Percentiles rank a stretch among this genome's conserved stretches.
Conservation (phyloP, 2,797 vertebrate genomes). For the Falco biarmicus region DNA sequence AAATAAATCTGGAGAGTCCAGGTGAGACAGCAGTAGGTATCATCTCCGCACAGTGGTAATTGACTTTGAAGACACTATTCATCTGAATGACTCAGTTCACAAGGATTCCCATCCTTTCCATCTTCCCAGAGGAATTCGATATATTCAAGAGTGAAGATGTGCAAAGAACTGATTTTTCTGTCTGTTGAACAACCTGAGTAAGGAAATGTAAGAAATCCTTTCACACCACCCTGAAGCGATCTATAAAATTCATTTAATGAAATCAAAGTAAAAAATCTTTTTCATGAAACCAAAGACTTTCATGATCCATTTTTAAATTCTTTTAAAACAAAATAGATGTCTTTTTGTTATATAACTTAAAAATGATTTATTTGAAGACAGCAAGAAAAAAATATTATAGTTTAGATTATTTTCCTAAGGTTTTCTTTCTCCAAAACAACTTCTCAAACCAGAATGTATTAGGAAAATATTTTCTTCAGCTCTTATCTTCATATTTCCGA, state of each 20-base stretch:
- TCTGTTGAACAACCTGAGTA: conserved; percentile 7
- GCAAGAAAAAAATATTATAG: not conserved
- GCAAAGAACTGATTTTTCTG: conserved; percentile 39
- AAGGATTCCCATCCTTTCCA: not conserved
- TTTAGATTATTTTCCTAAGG: not conserved
- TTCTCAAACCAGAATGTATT: not conserved
- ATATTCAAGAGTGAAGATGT: conserved; percentile 25
- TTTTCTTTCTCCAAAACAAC: not conserved
- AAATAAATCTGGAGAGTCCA: not conserved
- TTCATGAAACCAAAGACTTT: not conserved
- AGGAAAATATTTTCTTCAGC: not conserved
- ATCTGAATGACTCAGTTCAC: conserved; percentile 14
- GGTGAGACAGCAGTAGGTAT: not conserved
- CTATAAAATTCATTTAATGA: conserved; percentile 17
- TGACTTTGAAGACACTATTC: conserved; percentile 43
- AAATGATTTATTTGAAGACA: not conserved
- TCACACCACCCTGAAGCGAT: not conserved
- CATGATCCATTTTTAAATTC: not conserved
- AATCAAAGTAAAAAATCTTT: conserved; percentile 19
- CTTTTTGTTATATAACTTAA: not conserved
- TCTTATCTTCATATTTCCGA: not conserved
- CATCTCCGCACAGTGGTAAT: conserved; percentile 19
- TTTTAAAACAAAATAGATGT: conserved; percentile 8
- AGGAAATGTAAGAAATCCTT: conserved; percentile 14
- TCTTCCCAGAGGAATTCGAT: conserved; percentile 17